phyloP scores from a whole-genome alignment of 2,113 vertebrate genomes.

The Piaya cayana region DNA sequence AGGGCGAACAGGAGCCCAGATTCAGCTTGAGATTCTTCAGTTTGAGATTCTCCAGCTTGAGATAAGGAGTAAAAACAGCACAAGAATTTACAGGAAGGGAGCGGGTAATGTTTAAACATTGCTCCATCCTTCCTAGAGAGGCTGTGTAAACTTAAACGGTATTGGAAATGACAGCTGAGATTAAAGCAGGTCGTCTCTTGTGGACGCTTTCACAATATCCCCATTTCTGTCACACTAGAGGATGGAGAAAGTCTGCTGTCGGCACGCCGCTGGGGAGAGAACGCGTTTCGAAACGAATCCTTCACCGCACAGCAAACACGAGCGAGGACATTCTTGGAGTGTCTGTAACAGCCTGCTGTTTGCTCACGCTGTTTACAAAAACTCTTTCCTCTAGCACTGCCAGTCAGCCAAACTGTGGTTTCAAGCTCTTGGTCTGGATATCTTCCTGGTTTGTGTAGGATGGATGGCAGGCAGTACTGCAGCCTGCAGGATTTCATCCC shows the following conservation, averaged over 20 bases:
- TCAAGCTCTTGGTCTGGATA: not conserved
- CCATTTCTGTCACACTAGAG: not conserved
- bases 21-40: not conserved
- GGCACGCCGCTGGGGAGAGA: not conserved
- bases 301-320: not conserved
- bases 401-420: not conserved
- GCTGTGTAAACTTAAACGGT: not conserved
- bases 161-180: slow-evolving; percentile 28
- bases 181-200: slow-evolving; percentile 18
- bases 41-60: slow-evolving; percentile 12
- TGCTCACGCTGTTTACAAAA: not conserved
- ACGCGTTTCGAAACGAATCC: not conserved
- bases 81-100: slow-evolving; percentile 17
- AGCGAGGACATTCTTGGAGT: not conserved
- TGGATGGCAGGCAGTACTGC: not conserved
- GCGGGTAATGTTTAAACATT: slow-evolving; percentile 14
- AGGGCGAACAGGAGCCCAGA: not conserved
- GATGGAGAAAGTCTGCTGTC: not conserved
- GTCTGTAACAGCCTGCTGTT: not conserved
- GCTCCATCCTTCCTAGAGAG: slow-evolving; percentile 51
- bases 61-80: not conserved
- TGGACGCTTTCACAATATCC: slow-evolving; percentile 41
- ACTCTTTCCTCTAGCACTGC: not conserved
- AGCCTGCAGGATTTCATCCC: not conserved
- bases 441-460: not conserved